Evolutionary conservation across 2,888 invertebrate species (phyloP).

Genomic region (Clostera curtula): DNA sequence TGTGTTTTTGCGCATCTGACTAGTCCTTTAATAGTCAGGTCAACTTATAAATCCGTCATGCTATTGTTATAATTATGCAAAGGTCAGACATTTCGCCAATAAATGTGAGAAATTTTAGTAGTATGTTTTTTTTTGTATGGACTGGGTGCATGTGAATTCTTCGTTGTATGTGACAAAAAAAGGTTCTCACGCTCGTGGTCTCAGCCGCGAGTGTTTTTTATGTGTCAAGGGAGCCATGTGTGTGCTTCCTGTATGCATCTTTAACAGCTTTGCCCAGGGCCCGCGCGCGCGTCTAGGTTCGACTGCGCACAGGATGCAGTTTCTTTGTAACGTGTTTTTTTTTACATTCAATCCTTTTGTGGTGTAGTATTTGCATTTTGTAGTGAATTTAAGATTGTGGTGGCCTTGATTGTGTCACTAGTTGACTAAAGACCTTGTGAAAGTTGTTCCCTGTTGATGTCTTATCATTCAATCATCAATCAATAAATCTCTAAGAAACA

Average conservation of each 20-base stretch:
- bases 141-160: slow-evolving; percentile 49
- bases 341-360: slow-evolving; percentile 5
- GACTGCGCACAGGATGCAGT: slow-evolving; percentile 15
- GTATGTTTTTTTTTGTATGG: slow-evolving; percentile 35
- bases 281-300: slow-evolving; percentile 15
- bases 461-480: slow-evolving; percentile 12
- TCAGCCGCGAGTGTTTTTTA: slow-evolving; percentile 34
- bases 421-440: slow-evolving; percentile 33
- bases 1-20: slow-evolving; percentile 51
- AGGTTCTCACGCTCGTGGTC: slow-evolving; percentile 52
- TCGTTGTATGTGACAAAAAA: slow-evolving; percentile 31
- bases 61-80: slow-evolving; percentile 32
- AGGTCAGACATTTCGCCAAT: slow-evolving; percentile 48
- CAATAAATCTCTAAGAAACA: slow-evolving; percentile 9
- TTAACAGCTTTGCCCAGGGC: slow-evolving; percentile 20
- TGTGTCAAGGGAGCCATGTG: slow-evolving; percentile 38
- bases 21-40: slow-evolving; percentile 31
- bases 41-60: slow-evolving; percentile 20
- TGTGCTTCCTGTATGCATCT: slow-evolving; percentile 43
- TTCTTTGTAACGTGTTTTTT: slow-evolving; percentile 13
- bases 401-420: slow-evolving; percentile 67
- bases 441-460: slow-evolving; percentile 22
- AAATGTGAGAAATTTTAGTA: slow-evolving; percentile 26
- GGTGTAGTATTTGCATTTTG: slow-evolving; percentile 10
- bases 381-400: slow-evolving; percentile 34